phyloP scores from a whole-genome alignment of 1,140 invertebrate genomes.

The Zaprionus ornatus region DNA sequence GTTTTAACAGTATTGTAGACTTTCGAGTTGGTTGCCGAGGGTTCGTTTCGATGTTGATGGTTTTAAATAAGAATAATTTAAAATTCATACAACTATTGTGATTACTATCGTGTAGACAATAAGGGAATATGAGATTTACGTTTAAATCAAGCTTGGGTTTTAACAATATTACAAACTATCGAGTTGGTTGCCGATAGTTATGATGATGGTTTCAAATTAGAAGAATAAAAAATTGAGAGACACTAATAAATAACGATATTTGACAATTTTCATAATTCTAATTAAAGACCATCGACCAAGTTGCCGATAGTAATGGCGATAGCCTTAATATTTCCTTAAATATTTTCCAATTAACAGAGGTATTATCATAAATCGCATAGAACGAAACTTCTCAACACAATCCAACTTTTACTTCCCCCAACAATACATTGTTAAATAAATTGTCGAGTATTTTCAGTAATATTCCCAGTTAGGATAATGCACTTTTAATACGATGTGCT shows the following conservation, averaged over 20 bases:
- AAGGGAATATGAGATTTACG: not conserved
- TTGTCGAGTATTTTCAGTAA: not conserved
- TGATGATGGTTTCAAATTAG: not conserved
- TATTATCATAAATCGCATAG: not conserved
- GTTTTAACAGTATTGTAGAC: not conserved
- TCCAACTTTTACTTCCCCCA: not conserved
- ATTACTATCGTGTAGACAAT: not conserved
- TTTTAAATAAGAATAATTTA: no score
- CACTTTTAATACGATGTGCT: not conserved
- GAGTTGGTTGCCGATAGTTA: not conserved
- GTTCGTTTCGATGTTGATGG: accelerated
- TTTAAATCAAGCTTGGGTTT: not conserved
- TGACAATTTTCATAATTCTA: not conserved
- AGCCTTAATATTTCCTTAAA: not conserved
- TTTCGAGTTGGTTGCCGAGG: not conserved
- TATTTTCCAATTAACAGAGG: not conserved
- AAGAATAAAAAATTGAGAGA: no score
- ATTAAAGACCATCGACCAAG: not conserved
- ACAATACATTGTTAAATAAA: not conserved
- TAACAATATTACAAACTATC: not conserved
- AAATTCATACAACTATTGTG: no score
- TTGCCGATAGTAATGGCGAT: not conserved
- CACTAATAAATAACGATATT: not conserved
- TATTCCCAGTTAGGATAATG: not conserved
- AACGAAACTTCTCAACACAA: not conserved